Conservation (phyloP, 2,797 vertebrate species). For the Buceros bicornis region DNA sequence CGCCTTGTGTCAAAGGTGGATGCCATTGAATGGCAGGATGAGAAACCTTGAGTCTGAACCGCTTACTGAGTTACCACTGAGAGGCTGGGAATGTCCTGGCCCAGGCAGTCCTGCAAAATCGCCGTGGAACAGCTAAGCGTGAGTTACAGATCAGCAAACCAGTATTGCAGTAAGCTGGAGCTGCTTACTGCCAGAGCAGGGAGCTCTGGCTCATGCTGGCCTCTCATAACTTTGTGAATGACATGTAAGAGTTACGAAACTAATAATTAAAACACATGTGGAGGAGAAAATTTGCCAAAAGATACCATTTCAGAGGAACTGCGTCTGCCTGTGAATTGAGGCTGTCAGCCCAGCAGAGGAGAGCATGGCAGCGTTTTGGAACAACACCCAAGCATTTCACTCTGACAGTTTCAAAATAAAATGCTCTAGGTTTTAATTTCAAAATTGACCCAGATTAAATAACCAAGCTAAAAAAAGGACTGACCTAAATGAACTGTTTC, state of each 20-base stretch:
- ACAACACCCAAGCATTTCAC: fast-evolving
- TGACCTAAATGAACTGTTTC: neutral
- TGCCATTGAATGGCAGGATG: neutral
- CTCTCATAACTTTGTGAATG: neutral
- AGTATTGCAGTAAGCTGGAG: neutral
- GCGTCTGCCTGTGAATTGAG: neutral
- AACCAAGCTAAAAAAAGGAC: neutral
- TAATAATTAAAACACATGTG: neutral
- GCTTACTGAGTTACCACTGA: neutral
- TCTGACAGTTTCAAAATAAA: neutral
- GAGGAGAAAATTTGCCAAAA: neutral
- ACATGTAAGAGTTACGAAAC: neutral
- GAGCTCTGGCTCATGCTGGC: neutral
- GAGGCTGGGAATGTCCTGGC: neutral
- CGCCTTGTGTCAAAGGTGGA: fast-evolving
- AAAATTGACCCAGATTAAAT: neutral
- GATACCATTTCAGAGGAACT: neutral
- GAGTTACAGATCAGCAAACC: neutral
- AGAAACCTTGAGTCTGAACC: neutral
- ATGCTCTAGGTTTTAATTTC: neutral
- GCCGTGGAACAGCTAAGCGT: neutral
- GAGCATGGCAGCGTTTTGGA: neutral
- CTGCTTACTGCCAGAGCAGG: neutral
- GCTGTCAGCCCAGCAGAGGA: neutral
- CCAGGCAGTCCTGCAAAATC: neutral